phyloP scores from a whole-genome alignment of 2,113 vertebrate species.

The Edolisoma coerulescens region DNA sequence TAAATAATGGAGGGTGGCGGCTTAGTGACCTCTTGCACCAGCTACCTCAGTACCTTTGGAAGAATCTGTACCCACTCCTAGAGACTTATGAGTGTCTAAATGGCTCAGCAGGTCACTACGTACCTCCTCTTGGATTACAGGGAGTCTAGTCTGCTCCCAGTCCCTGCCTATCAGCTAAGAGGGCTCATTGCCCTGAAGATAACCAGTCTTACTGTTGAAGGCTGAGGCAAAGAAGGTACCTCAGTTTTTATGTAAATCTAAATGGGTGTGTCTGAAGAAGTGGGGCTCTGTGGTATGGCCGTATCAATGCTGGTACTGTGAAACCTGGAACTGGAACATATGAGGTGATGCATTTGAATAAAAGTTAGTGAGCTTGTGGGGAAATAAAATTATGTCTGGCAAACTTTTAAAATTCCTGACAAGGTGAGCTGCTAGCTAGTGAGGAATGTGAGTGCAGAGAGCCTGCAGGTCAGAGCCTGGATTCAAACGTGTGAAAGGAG shows the following conservation, averaged over 20 bases:
- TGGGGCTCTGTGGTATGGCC: neutral
- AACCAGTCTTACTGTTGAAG: neutral
- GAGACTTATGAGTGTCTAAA: neutral
- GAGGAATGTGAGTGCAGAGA: neutral
- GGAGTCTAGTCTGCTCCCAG: neutral
- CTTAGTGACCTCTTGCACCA: neutral
- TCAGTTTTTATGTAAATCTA: neutral
- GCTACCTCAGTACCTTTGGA: neutral
- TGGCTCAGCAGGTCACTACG: neutral
- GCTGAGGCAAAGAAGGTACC: neutral
- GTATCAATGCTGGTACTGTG: neutral
- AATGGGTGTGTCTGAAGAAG: neutral
- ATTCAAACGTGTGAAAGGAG: neutral
- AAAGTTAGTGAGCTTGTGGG: neutral
- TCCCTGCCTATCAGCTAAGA: neutral
- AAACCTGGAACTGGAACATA: neutral
- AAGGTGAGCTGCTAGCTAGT: neutral
- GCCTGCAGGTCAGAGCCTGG: neutral
- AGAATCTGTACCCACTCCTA: accelerated
- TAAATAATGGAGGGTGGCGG: neutral
- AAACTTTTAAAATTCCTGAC: neutral
- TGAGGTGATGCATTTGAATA: neutral
- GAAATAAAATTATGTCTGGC: neutral
- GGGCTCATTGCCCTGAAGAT: neutral
- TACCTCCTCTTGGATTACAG: neutral